phyloP scores from a whole-genome alignment of 2,797 vertebrate species.

The Coregonus suidteri region DNA sequence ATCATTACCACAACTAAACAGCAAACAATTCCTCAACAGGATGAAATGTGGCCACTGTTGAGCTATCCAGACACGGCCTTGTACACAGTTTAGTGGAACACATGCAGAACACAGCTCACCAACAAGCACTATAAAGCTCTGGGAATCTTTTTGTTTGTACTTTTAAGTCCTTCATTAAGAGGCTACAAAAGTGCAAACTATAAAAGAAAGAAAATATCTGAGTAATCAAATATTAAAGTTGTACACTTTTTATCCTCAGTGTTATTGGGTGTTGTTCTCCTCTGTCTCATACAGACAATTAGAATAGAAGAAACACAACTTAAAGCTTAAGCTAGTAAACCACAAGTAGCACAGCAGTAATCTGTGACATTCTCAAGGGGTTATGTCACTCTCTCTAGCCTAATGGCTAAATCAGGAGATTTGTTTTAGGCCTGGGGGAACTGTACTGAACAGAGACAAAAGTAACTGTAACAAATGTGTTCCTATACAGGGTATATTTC shows the following conservation, averaged over 20 bases:
- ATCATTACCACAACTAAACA: slow-evolving; percentile 13
- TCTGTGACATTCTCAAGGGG: background rate
- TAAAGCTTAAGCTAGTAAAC: too few species aligned
- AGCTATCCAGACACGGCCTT: slow-evolving; percentile 2
- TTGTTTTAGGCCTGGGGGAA: background rate
- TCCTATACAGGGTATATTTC: background rate
- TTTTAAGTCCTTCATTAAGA: too few species aligned
- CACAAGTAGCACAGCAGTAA: background rate
- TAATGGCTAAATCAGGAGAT: background rate
- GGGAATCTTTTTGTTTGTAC: too few species aligned
- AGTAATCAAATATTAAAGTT: too few species aligned
- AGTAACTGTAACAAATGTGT: background rate
- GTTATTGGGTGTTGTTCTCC: too few species aligned
- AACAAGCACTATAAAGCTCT: too few species aligned
- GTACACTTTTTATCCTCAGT: too few species aligned
- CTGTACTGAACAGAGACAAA: background rate
- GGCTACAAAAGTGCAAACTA: too few species aligned
- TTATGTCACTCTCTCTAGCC: background rate
- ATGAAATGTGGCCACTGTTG: background rate
- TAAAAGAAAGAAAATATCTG: too few species aligned
- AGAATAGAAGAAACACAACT: too few species aligned
- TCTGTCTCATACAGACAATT: too few species aligned
- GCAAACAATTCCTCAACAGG: slow-evolving; percentile 6
- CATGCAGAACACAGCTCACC: background rate
- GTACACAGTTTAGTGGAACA: background rate